Evolutionary conservation across 2,797 vertebrate genomes (phyloP).

Genomic region (Arnoldichthys spilopterus): DNA sequence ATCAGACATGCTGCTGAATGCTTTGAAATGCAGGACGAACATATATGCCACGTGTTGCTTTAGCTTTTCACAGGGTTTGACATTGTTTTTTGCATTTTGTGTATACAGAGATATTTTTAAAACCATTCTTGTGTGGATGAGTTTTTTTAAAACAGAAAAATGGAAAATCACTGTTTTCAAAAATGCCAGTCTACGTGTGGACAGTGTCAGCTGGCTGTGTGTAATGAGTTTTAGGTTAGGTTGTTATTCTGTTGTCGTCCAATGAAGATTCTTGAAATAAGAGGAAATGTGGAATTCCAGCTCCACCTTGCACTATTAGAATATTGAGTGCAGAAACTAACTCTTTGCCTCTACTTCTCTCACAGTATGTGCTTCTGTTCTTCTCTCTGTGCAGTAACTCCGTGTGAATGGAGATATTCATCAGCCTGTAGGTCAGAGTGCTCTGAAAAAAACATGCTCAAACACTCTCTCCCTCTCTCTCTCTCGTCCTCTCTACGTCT

Average conservation of each 20-base stretch:
- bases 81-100: too few relatives aligned
- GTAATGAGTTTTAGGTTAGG: background rate
- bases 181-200: too few relatives aligned
- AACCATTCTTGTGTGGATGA: too few relatives aligned
- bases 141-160: too few relatives aligned
- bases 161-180: too few relatives aligned
- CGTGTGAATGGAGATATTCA: conserved; percentile 8
- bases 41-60: too few relatives aligned
- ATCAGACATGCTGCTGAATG: too few relatives aligned
- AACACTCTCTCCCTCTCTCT: background rate
- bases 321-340: background rate
- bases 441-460: background rate
- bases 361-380: background rate
- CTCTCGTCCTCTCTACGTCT: background rate
- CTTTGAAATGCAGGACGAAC: too few relatives aligned
- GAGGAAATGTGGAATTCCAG: background rate
- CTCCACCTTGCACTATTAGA: background rate
- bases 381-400: background rate
- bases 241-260: background rate
- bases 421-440: conserved; percentile 7
- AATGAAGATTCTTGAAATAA: conserved; percentile 14
- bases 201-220: too few relatives aligned
- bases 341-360: background rate
- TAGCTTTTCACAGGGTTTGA: too few relatives aligned
- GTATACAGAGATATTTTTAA: too few relatives aligned